Base-by-base conservation (phyloP, 2,113 vertebrate genomes). In the Panurus biarmicus region DNA sequence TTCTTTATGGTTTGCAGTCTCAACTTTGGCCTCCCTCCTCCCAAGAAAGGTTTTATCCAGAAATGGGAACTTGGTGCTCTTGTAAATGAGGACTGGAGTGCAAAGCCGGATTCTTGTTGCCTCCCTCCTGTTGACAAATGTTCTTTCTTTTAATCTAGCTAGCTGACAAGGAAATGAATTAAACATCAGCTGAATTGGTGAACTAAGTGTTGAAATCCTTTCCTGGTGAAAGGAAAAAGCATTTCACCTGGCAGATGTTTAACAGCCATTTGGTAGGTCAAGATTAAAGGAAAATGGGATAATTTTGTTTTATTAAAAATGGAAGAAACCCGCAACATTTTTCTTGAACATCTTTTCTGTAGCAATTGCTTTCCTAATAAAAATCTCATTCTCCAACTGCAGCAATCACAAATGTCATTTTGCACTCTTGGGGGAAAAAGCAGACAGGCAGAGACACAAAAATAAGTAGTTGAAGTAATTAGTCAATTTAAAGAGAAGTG, bases 91-190 rank as follows among this genome's bases (percentile, higher is more conserved):
- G 81, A 85, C 17, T 56, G 29, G 50, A 91, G 44, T 40, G 18
- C n/a, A 81, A 71, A 53, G 21, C 38, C 82, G 76, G 38, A 53
- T 94, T 94, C 87, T 83, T 79, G 45, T 79, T 87, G 72, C 57
- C 26, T 89, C 54, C 51, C 38, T 95, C 77, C 60, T 87, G 36
- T 82, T 93, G 91, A 84, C 83, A 66, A 95, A 82, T 65, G 21
- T 95, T 91, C 89, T 95, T 86, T 66, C 60, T 91, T 94, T 93
- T 89, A 95, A 95, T 94, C 73, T 80, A 84, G 31, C 50, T 76
- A 56, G 45, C 45, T 91, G 81, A 79, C 74, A 91, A 75, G 67
- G 48, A 64, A 83, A 89, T 95, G 51, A 93, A 95, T 97, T 95
- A 97, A 96, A 93, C 85, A 83, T 85, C 35, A 85, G 56, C 65